Conservation (phyloP, 1,140 invertebrate genomes). For the Bradynema listronoti region DNA sequence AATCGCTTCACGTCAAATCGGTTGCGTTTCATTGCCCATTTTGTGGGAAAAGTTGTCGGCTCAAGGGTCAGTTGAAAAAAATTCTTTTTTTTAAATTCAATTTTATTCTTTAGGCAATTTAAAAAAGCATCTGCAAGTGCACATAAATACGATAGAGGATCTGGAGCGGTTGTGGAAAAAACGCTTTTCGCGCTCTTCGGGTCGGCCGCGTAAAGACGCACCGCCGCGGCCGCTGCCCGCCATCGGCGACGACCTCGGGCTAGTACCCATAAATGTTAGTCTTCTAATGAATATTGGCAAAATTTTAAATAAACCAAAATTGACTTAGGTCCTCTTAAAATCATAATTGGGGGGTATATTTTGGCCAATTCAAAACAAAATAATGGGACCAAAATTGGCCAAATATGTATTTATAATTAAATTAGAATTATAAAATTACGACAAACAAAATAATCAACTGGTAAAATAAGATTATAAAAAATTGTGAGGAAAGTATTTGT, state of each 20-base stretch:
- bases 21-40: slow-evolving; percentile 31
- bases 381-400: no score
- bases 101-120: no score
- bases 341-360: no score
- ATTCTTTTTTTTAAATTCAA: no score
- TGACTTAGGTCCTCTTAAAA: no score
- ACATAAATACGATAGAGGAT: slow-evolving; percentile 44
- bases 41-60: slow-evolving; percentile 42
- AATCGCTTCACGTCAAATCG: slow-evolving; percentile 68
- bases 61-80: no score
- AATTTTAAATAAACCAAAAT: slow-evolving; percentile 27
- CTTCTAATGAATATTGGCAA: slow-evolving; percentile 13
- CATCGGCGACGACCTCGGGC: slow-evolving; percentile 15
- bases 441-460: no score
- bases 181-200: slow-evolving; percentile 27
- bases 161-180: slow-evolving; percentile 50
- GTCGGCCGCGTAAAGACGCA: slow-evolving; percentile 25
- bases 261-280: slow-evolving; percentile 10
- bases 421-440: no score
- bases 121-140: slow-evolving; percentile 53
- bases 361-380: no score
- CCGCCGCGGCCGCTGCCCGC: slow-evolving; percentile 7
- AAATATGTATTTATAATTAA: no score
- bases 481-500: no score
- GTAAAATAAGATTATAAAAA: no score